Base-by-base conservation (phyloP, 2,888 invertebrate species). In the Sinopyrophorus schimmeli region DNA sequence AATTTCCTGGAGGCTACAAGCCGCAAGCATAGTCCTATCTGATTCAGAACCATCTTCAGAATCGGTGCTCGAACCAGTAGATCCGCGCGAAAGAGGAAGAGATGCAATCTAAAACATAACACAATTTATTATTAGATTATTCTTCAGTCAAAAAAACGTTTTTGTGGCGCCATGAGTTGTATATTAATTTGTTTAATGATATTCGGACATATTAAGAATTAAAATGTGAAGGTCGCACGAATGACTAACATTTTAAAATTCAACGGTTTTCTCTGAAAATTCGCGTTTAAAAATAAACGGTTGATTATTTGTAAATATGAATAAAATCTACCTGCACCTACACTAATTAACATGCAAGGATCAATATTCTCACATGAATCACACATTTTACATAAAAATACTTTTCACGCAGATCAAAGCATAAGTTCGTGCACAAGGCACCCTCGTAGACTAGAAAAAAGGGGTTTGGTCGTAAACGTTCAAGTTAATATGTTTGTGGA, bases 1-100 rank as follows among this genome's bases (percentile, higher is more conserved):
- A 68, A 88, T 86, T 68, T 87, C 86, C 70, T 82, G 81, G 46
- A 79, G 68, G 64, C 75, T 82, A 67, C 77, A 81, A 17, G 79
- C 78, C 1, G 76, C 80, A 53, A 81, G 74, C 53, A 79, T 81
- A 2, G 77, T 79, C 53, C 77, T 79, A 46, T 73, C 71, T 1
- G 80, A 77, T 58, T 81, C 80, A 34, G 71, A 70, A 10, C 64
- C 65, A 20, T 71, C 71, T 14, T 61, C 62, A n/a, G 59, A 59
- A 41, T 64, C 64, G 2, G 74, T 71, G 52, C 68, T 71, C 6
- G 71, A 66, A 42, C 66, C 70, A 16, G 66, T 69, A 1, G 70
- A 69, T 27, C 65, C 65, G 24, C 69, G 57, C 11, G 70, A 68
- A 16, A 70, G 53, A 3, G 73, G 71, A 32, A 72, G 55, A 7